Evolutionary conservation across 2,113 vertebrate genomes (phyloP), one percentile per base, ranked within the genome.

Genomic region (Alouatta palliata): DNA sequence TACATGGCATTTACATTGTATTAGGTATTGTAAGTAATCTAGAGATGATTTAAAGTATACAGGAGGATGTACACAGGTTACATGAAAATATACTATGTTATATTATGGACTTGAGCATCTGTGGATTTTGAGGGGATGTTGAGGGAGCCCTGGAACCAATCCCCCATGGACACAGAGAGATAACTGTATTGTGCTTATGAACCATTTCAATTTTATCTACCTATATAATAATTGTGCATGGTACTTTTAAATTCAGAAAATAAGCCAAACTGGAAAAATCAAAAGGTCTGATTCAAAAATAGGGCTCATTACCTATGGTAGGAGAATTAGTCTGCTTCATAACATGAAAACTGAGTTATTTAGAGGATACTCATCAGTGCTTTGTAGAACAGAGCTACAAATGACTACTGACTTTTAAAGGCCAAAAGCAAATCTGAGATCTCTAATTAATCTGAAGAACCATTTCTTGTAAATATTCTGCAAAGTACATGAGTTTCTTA

Each of bases 231-330:
- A 66, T 12, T 45, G 45, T 66, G n/a, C 49, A 45, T 4, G 27
- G 83, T 30, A 84, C 19, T 90, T 95, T 91, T 30, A 90, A 84
- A 85, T 96, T 90, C 66, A 96, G 85, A 97, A 97, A 94, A 92
- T 40, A 79, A 92, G 82, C 76, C 90, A 93, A 87, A 49, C 89
- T 87, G 21, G 40, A 75, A 94, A 95, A 91, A 88, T 12, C 21
- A 20, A 81, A 92, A 96, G 73, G 66, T 90, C 94, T 89, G 80
- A 93, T 81, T 92, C 64, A 83, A 92, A 97, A 97, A 64, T 5
- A 83, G 76, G 81, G 73, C 84, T 93, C 61, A 64, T 70, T 94
- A 79, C 68, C 61, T 61, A 19, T 5, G 21, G 85, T 32, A 89
- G 20, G 61, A 61, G 79, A 96, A 75, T 81, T 47, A 32, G 45